A percentile compares a stretch with the other conserved stretches of the same genome.
phyloP scores from a whole-genome alignment of 2,797 vertebrate genomes.

The Arctocebus calabarensis region DNA sequence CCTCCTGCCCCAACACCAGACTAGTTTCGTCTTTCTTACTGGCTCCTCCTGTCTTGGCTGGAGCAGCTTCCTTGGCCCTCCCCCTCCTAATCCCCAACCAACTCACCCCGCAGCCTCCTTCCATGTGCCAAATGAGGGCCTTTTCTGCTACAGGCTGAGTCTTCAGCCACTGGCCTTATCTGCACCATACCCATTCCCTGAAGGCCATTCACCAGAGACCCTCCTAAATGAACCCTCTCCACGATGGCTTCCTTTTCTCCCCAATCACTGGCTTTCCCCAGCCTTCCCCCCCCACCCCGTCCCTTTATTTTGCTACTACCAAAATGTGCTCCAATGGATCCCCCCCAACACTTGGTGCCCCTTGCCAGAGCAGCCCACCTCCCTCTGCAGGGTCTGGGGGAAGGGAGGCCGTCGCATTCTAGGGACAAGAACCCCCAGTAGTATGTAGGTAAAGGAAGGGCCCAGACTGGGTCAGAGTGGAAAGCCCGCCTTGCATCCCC shows the following conservation, averaged over 20 bases:
- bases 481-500: background rate
- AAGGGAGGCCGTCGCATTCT: too few species aligned
- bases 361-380: background rate
- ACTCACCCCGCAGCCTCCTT: background rate
- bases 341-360: background rate
- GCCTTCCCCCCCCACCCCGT: too few species aligned
- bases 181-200: background rate
- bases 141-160: background rate
- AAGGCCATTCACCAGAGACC: background rate
- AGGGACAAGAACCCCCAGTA: background rate
- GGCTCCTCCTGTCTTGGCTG: background rate
- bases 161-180: background rate
- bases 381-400: background rate
- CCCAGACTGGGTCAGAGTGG: background rate
- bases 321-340: background rate
- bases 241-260: background rate
- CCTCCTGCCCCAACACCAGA: too few species aligned
- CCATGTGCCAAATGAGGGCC: background rate
- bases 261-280: background rate
- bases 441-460: rapidly evolving
- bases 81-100: background rate
- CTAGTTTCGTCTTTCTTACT: background rate
- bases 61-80: background rate
- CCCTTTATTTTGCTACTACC: background rate
- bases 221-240: background rate